Evolutionary conservation across 1,140 invertebrate genomes (phyloP), one percentile per base, ranked within the genome.

Genomic region (Brachionus manjavacas): DNA sequence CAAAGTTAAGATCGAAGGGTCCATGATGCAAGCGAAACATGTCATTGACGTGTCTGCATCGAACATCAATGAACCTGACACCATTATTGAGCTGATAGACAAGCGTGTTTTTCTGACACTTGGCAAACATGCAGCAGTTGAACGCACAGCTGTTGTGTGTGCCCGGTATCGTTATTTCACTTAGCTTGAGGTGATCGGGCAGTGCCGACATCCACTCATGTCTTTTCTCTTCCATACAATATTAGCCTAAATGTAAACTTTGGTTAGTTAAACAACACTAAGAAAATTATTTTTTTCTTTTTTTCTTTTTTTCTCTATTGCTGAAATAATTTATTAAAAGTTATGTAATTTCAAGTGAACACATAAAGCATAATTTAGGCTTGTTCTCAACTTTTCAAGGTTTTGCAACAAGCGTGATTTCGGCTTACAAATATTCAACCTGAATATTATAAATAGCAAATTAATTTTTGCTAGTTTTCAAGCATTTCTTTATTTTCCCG

Each of bases 1-100:
- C 31, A 43, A 64, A 46, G 39, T 68, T 68, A 20, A 81, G 41
- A 64, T 46, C 41, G 41, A 68, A 39, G 23, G 35, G 52, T 14
- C 79, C 79, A 64, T 81, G 79, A 64, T 81, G 79, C 16, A 81
- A 25, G n/a, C 35, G 52, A 81, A 81, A 81, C 12, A 16, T 11
- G 23, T 81, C 79, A 25, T 64, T 60, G 20, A 81, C n/a, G 31
- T 81, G 79, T 41, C 39, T 41, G 31, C 79, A 81, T 12, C 79
- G 20, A 20, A 81, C 52, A 68, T 81, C 79, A 14, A 81, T 41
- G 31, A 16, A 81, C 31, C 79, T 39, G 8, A 81, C 28, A 1
- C 79, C 79, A 43, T 39, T 11, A 41, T 81, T 68, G 2, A 81
- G 41, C 25, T 81, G 79, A 41, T 81, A 52, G 55, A 11, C 3